Evolutionary conservation across 2,113 vertebrate genomes (phyloP).

Genomic region (Mellivora capensis): DNA sequence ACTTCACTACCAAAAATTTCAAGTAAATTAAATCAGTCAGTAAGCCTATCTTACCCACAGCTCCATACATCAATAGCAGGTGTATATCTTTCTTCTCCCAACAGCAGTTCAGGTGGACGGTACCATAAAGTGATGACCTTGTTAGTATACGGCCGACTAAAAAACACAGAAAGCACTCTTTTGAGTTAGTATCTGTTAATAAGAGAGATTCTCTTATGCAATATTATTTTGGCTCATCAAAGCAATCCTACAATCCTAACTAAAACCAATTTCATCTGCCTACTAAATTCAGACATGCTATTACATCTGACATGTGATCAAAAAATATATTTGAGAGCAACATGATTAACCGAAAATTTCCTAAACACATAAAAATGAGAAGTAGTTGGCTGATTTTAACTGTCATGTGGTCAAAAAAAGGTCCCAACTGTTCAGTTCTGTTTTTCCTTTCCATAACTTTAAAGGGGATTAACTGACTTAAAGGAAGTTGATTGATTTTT

Average conservation of each 20-base stretch:
- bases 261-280: background rate
- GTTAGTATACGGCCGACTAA: conserved; percentile 90
- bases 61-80: conserved; percentile 92
- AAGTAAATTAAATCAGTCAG: background rate
- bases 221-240: conserved; percentile 36
- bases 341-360: background rate
- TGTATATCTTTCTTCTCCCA: conserved; percentile 89
- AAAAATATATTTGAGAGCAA: background rate
- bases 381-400: background rate
- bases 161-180: conserved; percentile 71
- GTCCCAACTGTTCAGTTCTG: background rate
- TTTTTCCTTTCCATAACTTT: conserved; percentile 22
- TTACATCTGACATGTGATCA: background rate
- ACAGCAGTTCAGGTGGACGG: conserved; percentile 87
- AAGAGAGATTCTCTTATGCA: conserved; percentile 18
- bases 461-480: background rate
- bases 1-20: conserved; percentile 4
- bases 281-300: background rate
- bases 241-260: background rate
- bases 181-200: conserved; percentile 46
- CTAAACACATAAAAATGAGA: background rate
- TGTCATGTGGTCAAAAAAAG: background rate
- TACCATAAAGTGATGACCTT: conserved; percentile 91
- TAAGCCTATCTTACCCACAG: conserved; percentile 85
- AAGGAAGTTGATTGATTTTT: background rate